Conservation (phyloP, 2,888 invertebrate species). For the Spodoptera picta region DNA sequence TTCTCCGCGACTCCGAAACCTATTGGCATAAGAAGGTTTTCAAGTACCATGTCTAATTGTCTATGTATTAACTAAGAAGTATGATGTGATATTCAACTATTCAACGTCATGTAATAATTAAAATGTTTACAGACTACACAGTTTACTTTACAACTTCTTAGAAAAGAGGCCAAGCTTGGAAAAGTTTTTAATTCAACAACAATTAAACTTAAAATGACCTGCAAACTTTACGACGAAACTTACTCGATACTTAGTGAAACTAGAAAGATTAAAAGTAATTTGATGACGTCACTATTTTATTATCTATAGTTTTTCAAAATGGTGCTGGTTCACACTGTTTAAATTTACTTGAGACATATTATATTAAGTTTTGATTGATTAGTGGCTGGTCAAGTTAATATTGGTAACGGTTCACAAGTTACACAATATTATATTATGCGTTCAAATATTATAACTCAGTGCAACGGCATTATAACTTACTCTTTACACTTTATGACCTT, state of each 20-base stretch:
- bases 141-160: constrained; percentile 4
- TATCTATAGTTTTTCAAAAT: constrained; percentile 15
- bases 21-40: too few relatives aligned
- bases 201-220: constrained; percentile 18
- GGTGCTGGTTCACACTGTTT: constrained; percentile 3
- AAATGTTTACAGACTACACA: constrained; percentile 6
- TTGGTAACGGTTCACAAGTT: too few relatives aligned
- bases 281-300: constrained; percentile 4
- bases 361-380: constrained; percentile 17
- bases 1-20: too few relatives aligned
- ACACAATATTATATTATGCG: too few relatives aligned
- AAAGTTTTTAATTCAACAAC: constrained; percentile 15
- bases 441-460: too few relatives aligned
- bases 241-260: constrained; percentile 1
- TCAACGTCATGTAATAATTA: constrained; percentile 2
- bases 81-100: too few relatives aligned
- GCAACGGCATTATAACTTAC: too few relatives aligned
- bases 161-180: constrained; percentile 1
- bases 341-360: constrained; percentile 11
- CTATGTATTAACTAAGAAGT: too few relatives aligned
- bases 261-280: neutral
- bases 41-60: too few relatives aligned
- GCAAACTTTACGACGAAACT: constrained; percentile 11
- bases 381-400: too few relatives aligned
- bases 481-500: too few relatives aligned